phyloP scores from a whole-genome alignment of 92 coral and sea anemone species.

The Ricordea florida region DNA sequence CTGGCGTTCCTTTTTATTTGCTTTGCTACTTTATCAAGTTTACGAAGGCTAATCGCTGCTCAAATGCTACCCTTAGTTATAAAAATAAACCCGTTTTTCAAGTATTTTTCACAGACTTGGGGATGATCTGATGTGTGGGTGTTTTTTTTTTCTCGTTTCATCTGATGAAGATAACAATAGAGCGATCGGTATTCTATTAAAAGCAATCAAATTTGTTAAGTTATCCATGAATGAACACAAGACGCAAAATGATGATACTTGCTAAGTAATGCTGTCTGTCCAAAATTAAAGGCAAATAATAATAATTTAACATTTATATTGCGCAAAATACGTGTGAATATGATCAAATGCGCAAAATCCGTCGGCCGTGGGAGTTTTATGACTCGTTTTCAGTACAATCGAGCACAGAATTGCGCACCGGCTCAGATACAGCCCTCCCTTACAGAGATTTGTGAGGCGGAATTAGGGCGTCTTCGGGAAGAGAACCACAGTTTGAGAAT shows the following conservation, averaged over 20 bases:
- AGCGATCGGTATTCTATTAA: background rate
- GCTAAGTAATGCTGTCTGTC: background rate
- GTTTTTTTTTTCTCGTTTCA: background rate
- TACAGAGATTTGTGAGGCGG: background rate
- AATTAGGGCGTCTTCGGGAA: background rate
- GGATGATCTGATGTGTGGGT: slow-evolving; percentile 2
- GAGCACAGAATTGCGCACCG: background rate
- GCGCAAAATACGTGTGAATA: too few relatives aligned
- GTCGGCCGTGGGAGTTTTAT: background rate
- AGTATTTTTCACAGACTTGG: slow-evolving; percentile 5
- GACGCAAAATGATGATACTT: background rate
- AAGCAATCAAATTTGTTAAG: background rate
- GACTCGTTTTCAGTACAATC: background rate
- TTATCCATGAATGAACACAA: slow-evolving; percentile 6
- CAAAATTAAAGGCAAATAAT: background rate
- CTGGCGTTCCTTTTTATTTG: background rate
- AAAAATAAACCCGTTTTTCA: background rate
- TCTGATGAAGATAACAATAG: background rate
- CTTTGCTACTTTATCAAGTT: slow-evolving; percentile 6
- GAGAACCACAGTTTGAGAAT: background rate
- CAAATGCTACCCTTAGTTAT: background rate
- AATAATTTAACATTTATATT: too few relatives aligned
- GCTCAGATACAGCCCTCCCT: background rate
- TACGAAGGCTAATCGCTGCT: background rate
- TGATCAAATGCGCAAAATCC: too few relatives aligned